phyloP scores from a whole-genome alignment of 2,888 invertebrate genomes.

The Cheilosia variabilis region DNA sequence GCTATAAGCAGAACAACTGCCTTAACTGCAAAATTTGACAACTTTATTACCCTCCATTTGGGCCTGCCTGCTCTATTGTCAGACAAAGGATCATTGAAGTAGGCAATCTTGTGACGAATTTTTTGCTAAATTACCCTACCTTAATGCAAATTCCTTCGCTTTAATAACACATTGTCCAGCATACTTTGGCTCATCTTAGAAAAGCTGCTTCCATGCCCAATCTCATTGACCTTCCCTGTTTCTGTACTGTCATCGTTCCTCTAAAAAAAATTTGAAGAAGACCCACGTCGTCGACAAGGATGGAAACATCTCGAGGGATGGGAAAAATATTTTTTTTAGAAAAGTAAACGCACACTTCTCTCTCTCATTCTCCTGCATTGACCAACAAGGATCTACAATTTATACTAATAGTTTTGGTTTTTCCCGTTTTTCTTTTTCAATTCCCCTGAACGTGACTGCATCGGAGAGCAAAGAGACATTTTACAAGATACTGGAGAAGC shows the following conservation, averaged over 20 bases:
- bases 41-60: no score
- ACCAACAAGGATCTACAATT: constrained; percentile 28
- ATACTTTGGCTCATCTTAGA: background rate
- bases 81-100: constrained; percentile 1
- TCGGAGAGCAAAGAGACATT: constrained; percentile 20
- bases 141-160: constrained; percentile 17
- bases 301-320: constrained; percentile 12
- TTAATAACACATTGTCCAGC: background rate
- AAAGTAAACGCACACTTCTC: constrained; percentile 26
- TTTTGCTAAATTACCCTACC: background rate
- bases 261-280: background rate
- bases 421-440: background rate
- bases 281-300: constrained; percentile 9
- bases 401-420: constrained; percentile 29
- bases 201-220: background rate
- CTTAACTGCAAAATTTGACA: no score
- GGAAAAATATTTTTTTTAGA: constrained; percentile 37
- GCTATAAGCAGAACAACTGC: no score
- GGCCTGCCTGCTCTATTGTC: background rate
- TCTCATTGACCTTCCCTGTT: background rate
- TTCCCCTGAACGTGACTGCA: constrained; percentile 43
- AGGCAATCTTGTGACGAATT: background rate
- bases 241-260: constrained; percentile 29
- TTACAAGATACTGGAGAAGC: constrained; percentile 35
- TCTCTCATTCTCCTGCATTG: background rate